Base-by-base conservation (phyloP, 2,888 invertebrate species). In the Drosophila kokeensis region DNA sequence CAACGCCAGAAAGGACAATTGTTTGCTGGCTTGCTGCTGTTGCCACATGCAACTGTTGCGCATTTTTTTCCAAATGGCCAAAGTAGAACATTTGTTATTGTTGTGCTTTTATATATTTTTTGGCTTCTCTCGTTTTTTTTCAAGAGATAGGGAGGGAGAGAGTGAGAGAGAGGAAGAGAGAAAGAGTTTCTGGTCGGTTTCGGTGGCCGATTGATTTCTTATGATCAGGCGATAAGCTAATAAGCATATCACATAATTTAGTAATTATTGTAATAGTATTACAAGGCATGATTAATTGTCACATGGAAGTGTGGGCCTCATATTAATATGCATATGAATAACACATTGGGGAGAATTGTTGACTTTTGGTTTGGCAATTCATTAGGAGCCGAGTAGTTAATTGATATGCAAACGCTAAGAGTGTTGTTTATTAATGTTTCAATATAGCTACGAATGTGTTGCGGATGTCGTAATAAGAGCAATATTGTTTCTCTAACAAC, bases 1-100 rank as follows among this genome's bases (percentile, higher is more conserved):
- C 66, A 80, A 66, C 77, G 69, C 78, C 75, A 57, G 82, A 82
- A 84, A 83, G 84, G 60, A 84, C 84, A 84, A 84, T 84, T 84
- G 87, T 87, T 87, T 84, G 82, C 64, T 69, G 72, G 54, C 65
- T 71, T 78, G 77, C 77, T 81, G 78, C 60, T 73, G 76, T 45
- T 57, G 69, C 79, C 71, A 71, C 78, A 78, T 83, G 87, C 84
- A 84, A 84, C 84, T 84, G 84, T 84, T 84, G 84, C 84, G 84
- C 84, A 87, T 84, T 84, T 84, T 42, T 84, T 84, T 84, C 70
- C 73, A 79, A 83, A 75, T 79, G 83, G 68, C 72, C 59, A 62
- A 62, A 45, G 40, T 71, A 54, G 60, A 68, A 18, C 38, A 24
- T 52, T 60, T 73, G 63, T 70, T 78, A 67, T 79, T 69, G 59